A percentile compares a stretch with the other conserved stretches of the same genome.
phyloP scores from a whole-genome alignment of 2,888 invertebrate genomes.

The Troides helena region DNA sequence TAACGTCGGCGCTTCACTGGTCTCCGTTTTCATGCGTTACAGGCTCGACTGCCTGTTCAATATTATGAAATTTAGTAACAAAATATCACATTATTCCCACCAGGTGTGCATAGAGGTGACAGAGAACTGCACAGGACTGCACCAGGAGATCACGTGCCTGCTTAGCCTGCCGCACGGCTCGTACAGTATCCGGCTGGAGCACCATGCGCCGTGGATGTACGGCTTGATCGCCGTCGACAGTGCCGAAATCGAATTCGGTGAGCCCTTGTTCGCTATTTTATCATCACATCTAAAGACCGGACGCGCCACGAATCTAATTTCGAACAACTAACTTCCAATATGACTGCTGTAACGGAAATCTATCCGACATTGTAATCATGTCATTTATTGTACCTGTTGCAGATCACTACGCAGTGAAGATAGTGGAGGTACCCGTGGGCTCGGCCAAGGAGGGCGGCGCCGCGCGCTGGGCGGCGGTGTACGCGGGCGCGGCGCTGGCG shows the following conservation, averaged over 20 bases:
- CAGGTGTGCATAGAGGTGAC: conserved; percentile 22
- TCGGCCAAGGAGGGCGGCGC: not conserved
- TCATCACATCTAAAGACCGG: not conserved
- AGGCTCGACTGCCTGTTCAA: too few species aligned
- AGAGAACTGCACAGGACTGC: conserved; percentile 24
- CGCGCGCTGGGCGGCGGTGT: not conserved
- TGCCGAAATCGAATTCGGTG: conserved; percentile 38
- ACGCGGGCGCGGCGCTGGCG: conserved; percentile 16
- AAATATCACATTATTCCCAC: too few species aligned
- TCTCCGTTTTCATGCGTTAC: too few species aligned
- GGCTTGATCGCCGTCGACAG: conserved; percentile 31
- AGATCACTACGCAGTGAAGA: not conserved
- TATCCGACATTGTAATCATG: too few species aligned
- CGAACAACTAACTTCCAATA: too few species aligned
- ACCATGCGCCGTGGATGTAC: conserved; percentile 49
- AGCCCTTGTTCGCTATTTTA: conserved; percentile 29
- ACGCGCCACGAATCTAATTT: too few species aligned
- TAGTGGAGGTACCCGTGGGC: not conserved
- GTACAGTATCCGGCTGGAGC: conserved; percentile 36
- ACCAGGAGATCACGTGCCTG: conserved; percentile 24
- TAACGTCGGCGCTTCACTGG: too few species aligned
- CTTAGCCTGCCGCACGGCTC: conserved; percentile 17
- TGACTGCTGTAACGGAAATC: too few species aligned
- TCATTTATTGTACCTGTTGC: not conserved
- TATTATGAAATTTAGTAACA: too few species aligned